Evolutionary conservation across 2,888 invertebrate genomes (phyloP), one percentile per base, ranked within the genome.

Genomic region (Adelphocoris suturalis): DNA sequence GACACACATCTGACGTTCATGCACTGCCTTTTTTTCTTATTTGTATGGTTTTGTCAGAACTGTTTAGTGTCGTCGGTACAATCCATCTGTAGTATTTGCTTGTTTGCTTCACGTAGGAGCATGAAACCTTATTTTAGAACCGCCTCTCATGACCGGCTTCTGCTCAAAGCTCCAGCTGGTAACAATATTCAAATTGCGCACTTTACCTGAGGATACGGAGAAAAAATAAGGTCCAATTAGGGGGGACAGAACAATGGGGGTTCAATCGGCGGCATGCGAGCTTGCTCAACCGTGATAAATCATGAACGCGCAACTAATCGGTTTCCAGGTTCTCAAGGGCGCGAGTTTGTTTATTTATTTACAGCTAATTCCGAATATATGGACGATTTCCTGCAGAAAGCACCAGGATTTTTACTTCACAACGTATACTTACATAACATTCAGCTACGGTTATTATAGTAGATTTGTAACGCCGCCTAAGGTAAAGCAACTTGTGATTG

Each of bases 271-370:
- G 23, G 68, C 68, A 23, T 7, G 12, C 68, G 13, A 23, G 68
- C 68, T 68, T 68, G 68, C 68, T 68, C 68, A 68, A 68, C 68
- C 23, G 68, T 23, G 23, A 68, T 68, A 68, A 68, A 68, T 68
- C 68, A 68, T 13, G 27, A 68, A 23, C 19, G 68, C 27, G 68
- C 23, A 68, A 19, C 68, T 68, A 68, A 68, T 68, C 68, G 68
- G 68, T 27, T 68, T 27, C 68, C 68, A 68, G 68, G 68, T 68
- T 68, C 68, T 23, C 68, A 68, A 68, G 68, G 68, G 12, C 27
- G 11, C 4, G 12, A 23, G 9, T 68, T 68, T 68, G 13, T 68
- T 19, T 68, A 23, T 68, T 68, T 68, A 19, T 68, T 68, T 27
- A 23, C 23, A 27, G 68, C 23, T 23, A 19, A 68, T n/a, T 68